Conservation (phyloP, 2,888 invertebrate species). For the Brachylomia viminalis region DNA sequence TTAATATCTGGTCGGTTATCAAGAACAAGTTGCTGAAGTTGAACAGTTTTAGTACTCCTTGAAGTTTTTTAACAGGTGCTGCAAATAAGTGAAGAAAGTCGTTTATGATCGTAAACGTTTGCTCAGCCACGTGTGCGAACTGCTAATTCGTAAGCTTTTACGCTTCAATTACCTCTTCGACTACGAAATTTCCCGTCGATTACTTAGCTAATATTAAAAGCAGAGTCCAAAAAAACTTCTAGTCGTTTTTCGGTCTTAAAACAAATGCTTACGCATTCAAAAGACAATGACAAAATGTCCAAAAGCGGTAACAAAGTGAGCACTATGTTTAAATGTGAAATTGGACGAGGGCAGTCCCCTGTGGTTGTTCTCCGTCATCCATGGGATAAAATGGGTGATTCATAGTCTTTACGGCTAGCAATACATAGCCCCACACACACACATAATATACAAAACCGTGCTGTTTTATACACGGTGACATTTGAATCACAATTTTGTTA, state of each 20-base stretch:
- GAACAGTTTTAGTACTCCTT: constrained; percentile 17
- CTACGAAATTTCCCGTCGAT: not conserved
- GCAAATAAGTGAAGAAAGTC: constrained; percentile 30
- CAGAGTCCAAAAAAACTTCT: not conserved
- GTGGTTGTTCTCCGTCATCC: constrained; percentile 18
- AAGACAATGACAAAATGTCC: constrained; percentile 28
- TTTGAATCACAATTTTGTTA: too few species aligned
- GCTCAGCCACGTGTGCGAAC: not conserved
- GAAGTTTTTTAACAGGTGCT: constrained; percentile 26
- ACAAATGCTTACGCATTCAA: constrained; percentile 21
- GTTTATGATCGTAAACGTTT: not conserved
- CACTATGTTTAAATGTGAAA: constrained; percentile 42
- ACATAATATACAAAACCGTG: not conserved
- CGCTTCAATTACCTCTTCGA: not conserved
- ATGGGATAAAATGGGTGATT: constrained; percentile 45
- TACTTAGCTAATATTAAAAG: not conserved
- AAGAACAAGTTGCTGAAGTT: constrained; percentile 22
- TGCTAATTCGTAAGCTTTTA: not conserved
- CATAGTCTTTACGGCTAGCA: constrained; percentile 30
- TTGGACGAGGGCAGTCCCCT: constrained; percentile 39
- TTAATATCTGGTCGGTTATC: constrained; percentile 35
- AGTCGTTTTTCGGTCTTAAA: not conserved
- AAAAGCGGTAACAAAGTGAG: constrained; percentile 35
- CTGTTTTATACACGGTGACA: too few species aligned
- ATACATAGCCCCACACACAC: constrained; percentile 13